Evolutionary conservation across 2,797 vertebrate species (phyloP).

Genomic region (Sciurus carolinensis): DNA sequence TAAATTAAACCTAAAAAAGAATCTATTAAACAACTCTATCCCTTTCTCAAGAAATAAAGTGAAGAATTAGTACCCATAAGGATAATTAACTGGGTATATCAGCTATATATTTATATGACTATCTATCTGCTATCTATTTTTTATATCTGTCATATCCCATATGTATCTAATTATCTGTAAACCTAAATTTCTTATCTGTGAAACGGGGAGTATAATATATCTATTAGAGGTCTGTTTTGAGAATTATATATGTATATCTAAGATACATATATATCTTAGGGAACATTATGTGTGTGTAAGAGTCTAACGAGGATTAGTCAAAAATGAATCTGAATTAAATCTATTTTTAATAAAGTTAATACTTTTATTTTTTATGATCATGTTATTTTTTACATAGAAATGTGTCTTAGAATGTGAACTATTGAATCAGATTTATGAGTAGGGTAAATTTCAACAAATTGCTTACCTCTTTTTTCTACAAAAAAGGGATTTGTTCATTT

Average conservation of each 20-base stretch:
- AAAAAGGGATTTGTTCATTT: neutral
- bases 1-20: conserved; percentile 59
- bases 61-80: neutral
- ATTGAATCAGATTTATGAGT: neutral
- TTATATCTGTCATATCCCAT: neutral
- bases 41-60: conserved; percentile 67
- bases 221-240: neutral
- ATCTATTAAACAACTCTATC: conserved; percentile 20
- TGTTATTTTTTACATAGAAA: neutral
- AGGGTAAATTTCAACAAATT: neutral
- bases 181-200: neutral
- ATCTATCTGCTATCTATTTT: neutral
- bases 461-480: neutral
- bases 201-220: neutral
- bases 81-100: neutral
- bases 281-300: neutral
- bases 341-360: conserved; percentile 3
- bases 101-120: neutral
- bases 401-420: neutral
- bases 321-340: conserved; percentile 39
- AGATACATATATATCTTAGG: neutral
- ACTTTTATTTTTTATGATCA: neutral
- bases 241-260: neutral
- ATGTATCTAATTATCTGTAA: neutral
- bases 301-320: neutral